These are phyloP conservation scores for Leptinotarsa haldemani DNA, from an alignment of 2,888 invertebrate genomes.

Conservation along the genomic window DNA sequence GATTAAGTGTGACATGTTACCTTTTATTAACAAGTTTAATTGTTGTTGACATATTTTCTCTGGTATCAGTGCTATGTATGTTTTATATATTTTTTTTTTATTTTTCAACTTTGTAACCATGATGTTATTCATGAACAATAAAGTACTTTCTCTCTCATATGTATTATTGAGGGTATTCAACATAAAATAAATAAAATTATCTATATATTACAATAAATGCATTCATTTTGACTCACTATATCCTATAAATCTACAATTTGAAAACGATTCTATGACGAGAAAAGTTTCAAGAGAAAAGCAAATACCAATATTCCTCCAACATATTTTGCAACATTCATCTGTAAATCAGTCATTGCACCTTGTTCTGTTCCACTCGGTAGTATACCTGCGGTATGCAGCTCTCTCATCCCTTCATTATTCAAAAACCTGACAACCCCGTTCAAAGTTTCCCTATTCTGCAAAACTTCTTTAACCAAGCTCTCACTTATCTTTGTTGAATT, in stretches of 20 bases:
- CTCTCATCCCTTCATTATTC: constrained; percentile 3
- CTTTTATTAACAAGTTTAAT: too few relatives aligned
- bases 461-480: not conserved
- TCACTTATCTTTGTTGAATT: not conserved
- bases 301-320: not conserved
- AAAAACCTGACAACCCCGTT: constrained; percentile 25
- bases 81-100: too few relatives aligned
- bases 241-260: not conserved
- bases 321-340: not conserved
- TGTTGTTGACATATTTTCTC: too few relatives aligned
- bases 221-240: too few relatives aligned
- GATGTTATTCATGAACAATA: too few relatives aligned
- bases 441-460: constrained; percentile 3
- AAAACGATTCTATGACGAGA: not conserved
- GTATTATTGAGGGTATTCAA: too few relatives aligned
- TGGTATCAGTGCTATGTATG: too few relatives aligned
- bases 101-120: too few relatives aligned
- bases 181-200: too few relatives aligned
- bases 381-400: not conserved
- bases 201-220: too few relatives aligned
- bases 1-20: too few relatives aligned
- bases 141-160: too few relatives aligned
- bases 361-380: not conserved
- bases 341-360: not conserved
- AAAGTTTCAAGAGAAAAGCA: not conserved